Evolutionary conservation across 2,888 invertebrate species (phyloP), one percentile per base, ranked within the genome.

Genomic region (Coleophora deauratella): DNA sequence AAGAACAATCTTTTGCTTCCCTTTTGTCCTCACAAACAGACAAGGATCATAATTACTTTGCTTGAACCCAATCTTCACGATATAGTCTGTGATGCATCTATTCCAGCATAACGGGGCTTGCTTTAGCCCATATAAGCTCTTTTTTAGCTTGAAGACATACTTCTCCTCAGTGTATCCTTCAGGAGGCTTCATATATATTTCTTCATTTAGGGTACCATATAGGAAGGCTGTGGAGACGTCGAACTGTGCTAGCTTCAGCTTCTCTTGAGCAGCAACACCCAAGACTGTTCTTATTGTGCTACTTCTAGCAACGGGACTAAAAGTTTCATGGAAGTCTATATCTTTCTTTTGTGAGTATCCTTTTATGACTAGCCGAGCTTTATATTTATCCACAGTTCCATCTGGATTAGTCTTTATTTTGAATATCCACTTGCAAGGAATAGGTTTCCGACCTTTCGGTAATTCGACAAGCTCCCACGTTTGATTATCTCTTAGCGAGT

Each of bases 351-450:
- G 47, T 10, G 33, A n/a, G 35, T 21, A 47, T 2, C 45, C 46
- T 33, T 35, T 37, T 10, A 40, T 37, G 3, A 47, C 47, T 15
- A 44, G 45, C 6, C 62, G 42, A 3, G 54, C 54, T 43, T 56
- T 60, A 33, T 47, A 53, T 28, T 41, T 42, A 27, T 35, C 37
- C 8, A 51, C 38, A n/a, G 43, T 40, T 30, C 54, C 57, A 44
- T 45, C 45, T 32, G 38, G 42, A 30, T 46, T 47, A 21, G 33
- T 44, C 46, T 55, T 62, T n/a, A n/a, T n/a, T n/a, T n/a, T n/a
- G n/a, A n/a, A n/a, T n/a, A n/a, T n/a, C n/a, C n/a, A n/a, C 3
- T 43, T 47, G 42, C 44, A 52, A 8, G 40, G 32, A 31, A 52
- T 46, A 8, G 48, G 40, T 36, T 50, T 55, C 27, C 44, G 39